Conservation (phyloP, 2,113 vertebrate species). For the Lycocorax pyrrhopterus region DNA sequence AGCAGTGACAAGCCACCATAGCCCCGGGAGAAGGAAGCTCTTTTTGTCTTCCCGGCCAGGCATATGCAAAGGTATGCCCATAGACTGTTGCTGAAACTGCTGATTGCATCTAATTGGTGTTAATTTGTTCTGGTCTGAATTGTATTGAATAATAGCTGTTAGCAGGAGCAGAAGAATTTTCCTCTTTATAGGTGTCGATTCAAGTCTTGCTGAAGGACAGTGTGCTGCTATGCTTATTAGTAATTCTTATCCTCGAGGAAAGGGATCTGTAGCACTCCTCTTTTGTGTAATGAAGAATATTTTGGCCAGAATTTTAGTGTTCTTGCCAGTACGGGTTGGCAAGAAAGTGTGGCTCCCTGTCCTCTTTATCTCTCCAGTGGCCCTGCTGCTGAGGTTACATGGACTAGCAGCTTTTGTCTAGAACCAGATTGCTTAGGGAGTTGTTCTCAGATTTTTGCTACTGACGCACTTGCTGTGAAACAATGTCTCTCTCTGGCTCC, state of each 20-base stretch:
- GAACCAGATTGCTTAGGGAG: neutral
- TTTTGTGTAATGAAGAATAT: neutral
- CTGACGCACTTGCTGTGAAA: neutral
- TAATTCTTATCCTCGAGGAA: neutral
- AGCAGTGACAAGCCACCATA: neutral
- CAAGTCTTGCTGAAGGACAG: neutral
- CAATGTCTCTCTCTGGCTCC: neutral
- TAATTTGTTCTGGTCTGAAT: neutral
- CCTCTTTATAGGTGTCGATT: neutral
- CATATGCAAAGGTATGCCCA: neutral
- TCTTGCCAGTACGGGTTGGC: neutral
- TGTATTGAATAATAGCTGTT: neutral
- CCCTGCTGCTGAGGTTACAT: neutral
- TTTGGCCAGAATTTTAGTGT: neutral
- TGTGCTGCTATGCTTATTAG: neutral
- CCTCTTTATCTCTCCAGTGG: neutral
- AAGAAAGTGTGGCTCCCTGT: neutral
- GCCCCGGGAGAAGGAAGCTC: neutral
- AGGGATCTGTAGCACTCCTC: neutral
- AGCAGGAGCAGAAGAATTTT: neutral
- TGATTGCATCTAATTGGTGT: neutral
- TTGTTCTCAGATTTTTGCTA: neutral
- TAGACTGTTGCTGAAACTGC: neutral
- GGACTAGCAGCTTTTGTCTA: neutral
- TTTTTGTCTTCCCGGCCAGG: neutral